Percentiles rank a stretch among this genome's conserved stretches.
These are phyloP conservation scores for Tholera decimalis DNA, from an alignment of 2,888 invertebrate species.

Conservation along the genomic window DNA sequence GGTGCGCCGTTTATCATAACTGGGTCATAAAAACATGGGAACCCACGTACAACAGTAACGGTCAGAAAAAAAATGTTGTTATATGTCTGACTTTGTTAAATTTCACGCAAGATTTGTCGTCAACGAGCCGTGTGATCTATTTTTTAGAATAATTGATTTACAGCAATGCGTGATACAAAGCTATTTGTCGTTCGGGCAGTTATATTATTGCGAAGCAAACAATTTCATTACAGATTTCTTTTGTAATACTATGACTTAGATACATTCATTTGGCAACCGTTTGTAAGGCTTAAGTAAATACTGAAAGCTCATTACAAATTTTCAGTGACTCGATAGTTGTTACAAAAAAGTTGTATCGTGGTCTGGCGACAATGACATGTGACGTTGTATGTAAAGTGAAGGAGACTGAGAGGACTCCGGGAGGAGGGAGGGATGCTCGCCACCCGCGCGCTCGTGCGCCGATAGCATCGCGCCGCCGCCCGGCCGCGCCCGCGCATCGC, in stretches of 20 bases:
- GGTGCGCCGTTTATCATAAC: constrained; percentile 84
- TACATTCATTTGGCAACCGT: not conserved
- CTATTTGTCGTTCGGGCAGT: constrained; percentile 9
- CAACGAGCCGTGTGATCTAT: constrained; percentile 65
- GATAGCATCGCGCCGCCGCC: constrained; percentile 82
- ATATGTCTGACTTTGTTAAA: constrained; percentile 79
- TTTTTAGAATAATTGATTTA: constrained; percentile 49
- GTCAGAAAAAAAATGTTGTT: constrained; percentile 69
- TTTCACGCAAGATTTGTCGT: constrained; percentile 80
- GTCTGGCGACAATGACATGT: constrained; percentile 55
- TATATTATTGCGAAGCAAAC: constrained; percentile 4
- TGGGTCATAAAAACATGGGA: constrained; percentile 77
- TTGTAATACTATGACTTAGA: no score
- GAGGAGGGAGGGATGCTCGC: constrained; percentile 52
- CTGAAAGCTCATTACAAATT: not conserved
- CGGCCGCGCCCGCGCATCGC: constrained; percentile 77
- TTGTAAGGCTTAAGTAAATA: not conserved
- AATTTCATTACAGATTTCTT: not conserved
- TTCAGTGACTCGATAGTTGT: constrained; percentile 8
- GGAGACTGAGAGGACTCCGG: constrained; percentile 33
- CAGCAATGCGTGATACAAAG: constrained; percentile 36
- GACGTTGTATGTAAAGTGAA: constrained; percentile 46
- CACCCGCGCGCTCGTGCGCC: constrained; percentile 74
- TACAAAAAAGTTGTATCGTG: constrained; percentile 23
- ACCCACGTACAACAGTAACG: constrained; percentile 71